Conservation (phyloP, 2,888 invertebrate species). For the Idaea dimidiata region DNA sequence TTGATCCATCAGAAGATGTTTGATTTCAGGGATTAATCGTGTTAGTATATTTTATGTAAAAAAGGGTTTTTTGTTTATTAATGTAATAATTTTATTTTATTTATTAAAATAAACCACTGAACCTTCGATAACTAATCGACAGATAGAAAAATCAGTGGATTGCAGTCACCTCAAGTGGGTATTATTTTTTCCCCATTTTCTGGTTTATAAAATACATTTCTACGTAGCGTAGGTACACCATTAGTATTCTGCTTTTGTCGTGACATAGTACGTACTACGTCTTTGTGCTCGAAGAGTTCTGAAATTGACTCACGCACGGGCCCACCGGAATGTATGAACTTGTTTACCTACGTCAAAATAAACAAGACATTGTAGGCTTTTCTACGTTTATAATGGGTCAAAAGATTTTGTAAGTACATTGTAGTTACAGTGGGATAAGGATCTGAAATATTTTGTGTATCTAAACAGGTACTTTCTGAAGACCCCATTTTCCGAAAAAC, state of each 20-base stretch:
- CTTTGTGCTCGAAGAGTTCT: slow-evolving; percentile 26
- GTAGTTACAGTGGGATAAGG: slow-evolving; percentile 5
- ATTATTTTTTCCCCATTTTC: slow-evolving; percentile 21
- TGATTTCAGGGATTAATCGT: slow-evolving; percentile 28
- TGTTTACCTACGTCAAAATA: slow-evolving; percentile 33
- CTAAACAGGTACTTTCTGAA: too few relatives aligned
- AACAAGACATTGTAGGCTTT: slow-evolving; percentile 23
- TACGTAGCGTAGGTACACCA: slow-evolving; percentile 11
- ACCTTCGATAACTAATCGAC: background rate
- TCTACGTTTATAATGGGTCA: slow-evolving; percentile 22
- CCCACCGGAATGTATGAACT: slow-evolving; percentile 27
- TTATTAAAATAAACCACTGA: slow-evolving; percentile 22
- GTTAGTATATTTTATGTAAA: slow-evolving; percentile 22
- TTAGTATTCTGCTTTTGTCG: slow-evolving; percentile 31
- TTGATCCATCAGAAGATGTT: too few relatives aligned
- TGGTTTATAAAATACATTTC: slow-evolving; percentile 30
- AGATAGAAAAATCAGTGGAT: background rate
- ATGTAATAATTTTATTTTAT: too few relatives aligned
- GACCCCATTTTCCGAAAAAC: too few relatives aligned
- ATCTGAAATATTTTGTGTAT: background rate
- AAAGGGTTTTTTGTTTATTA: too few relatives aligned
- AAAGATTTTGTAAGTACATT: slow-evolving; percentile 24
- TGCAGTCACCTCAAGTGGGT: background rate
- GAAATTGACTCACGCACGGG: slow-evolving; percentile 29
- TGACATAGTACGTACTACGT: slow-evolving; percentile 20